These are phyloP conservation scores for Lacerta bilineata DNA, from an alignment of 2,797 vertebrate genomes.

Conservation along the genomic window DNA sequence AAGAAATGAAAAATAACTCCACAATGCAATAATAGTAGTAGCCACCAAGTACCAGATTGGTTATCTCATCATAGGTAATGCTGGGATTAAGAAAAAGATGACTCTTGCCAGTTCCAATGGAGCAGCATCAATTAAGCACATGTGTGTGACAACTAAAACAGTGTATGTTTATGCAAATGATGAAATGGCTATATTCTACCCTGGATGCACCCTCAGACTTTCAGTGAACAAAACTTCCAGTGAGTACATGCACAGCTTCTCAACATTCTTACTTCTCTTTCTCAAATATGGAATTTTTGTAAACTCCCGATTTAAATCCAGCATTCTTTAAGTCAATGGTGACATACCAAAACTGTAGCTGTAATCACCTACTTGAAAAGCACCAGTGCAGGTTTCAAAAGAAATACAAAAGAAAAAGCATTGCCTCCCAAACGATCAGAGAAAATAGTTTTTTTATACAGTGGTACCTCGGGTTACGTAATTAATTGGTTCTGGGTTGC, in stretches of 20 bases:
- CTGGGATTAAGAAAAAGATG: rapidly evolving
- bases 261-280: neutral
- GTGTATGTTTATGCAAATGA: neutral
- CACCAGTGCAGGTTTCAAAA: neutral
- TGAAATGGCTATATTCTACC: too few relatives aligned
- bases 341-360: neutral
- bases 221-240: neutral
- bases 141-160: neutral
- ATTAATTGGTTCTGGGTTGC: too few relatives aligned
- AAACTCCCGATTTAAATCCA: neutral
- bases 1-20: constrained; percentile 41
- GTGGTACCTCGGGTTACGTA: too few relatives aligned
- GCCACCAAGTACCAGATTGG: rapidly evolving
- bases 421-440: rapidly evolving
- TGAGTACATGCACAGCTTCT: neutral
- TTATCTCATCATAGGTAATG: rapidly evolving
- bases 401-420: neutral
- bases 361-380: neutral
- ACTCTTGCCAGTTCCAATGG: rapidly evolving
- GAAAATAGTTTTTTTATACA: neutral
- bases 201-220: neutral
- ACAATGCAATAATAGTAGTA: neutral
- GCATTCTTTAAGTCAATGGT: rapidly evolving
- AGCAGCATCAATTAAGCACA: rapidly evolving
- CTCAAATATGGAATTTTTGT: neutral